phyloP scores from a whole-genome alignment of 2,888 invertebrate species.

The Tenthredo distinguenda region DNA sequence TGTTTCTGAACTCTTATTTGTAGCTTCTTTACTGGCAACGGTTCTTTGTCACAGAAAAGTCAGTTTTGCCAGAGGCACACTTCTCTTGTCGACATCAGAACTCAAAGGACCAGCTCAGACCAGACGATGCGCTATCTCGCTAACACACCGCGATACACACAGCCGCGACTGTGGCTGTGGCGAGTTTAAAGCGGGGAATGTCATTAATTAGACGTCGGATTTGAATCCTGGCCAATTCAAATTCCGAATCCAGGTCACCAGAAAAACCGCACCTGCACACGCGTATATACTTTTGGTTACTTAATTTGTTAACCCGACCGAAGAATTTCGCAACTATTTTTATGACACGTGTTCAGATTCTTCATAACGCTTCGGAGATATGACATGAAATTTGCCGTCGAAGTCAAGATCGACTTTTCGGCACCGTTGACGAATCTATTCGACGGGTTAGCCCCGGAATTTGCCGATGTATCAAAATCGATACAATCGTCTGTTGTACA shows the following conservation, averaged over 20 bases:
- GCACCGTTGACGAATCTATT: background rate
- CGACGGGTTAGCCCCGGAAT: background rate
- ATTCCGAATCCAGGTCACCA: constrained; percentile 59
- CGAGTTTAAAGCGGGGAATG: constrained; percentile 42
- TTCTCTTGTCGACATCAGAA: background rate
- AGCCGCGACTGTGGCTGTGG: background rate
- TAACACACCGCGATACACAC: background rate
- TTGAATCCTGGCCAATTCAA: constrained; percentile 62
- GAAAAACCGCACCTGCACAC: background rate
- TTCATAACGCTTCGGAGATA: background rate
- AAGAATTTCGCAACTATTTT: constrained; percentile 37
- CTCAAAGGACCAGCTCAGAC: constrained; percentile 24
- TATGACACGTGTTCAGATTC: background rate
- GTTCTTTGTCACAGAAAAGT: background rate
- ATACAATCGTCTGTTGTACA: background rate
- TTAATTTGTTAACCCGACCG: constrained; percentile 21
- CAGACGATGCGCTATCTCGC: constrained; percentile 36
- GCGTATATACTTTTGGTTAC: constrained; percentile 5
- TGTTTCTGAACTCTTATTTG: background rate
- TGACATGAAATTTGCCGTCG: background rate
- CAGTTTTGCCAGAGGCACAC: background rate
- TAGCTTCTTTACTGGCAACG: background rate
- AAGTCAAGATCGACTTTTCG: background rate
- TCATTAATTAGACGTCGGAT: constrained; percentile 62
- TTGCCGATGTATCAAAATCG: background rate